phyloP scores from a whole-genome alignment of 1,140 invertebrate genomes.

The Papilio glaucus region DNA sequence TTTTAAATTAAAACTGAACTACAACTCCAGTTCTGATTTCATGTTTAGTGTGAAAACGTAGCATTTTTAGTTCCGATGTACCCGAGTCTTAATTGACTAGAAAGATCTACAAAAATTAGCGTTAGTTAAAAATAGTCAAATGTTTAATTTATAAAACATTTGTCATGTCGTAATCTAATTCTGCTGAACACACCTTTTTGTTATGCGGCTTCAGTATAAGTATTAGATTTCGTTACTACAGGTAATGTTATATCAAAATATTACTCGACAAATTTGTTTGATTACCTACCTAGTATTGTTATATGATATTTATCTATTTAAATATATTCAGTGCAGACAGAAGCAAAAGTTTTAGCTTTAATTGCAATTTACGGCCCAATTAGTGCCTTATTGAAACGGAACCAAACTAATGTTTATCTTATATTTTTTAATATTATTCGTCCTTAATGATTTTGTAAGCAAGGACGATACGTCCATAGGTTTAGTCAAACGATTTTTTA shows the following conservation, averaged over 20 bases:
- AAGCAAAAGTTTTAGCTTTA: slow-evolving; percentile 70
- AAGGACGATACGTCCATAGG: neutral
- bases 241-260: neutral
- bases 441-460: slow-evolving; percentile 6
- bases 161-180: no score
- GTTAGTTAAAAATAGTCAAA: no score
- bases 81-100: no score
- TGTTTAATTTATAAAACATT: no score
- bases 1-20: neutral
- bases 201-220: no score
- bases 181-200: no score
- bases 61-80: no score
- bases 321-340: slow-evolving; percentile 39
- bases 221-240: neutral
- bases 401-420: slow-evolving; percentile 72
- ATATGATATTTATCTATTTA: neutral
- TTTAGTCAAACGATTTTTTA: slow-evolving; percentile 19
- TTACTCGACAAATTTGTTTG: neutral
- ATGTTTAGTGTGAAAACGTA: no score
- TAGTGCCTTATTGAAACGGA: slow-evolving; percentile 77
- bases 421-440: slow-evolving; percentile 41
- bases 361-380: slow-evolving; percentile 71
- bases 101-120: no score
- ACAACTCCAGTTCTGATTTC: no score
- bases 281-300: neutral